Conservation (phyloP, 2,113 vertebrate species). For the Rhizomys pruinosus region DNA sequence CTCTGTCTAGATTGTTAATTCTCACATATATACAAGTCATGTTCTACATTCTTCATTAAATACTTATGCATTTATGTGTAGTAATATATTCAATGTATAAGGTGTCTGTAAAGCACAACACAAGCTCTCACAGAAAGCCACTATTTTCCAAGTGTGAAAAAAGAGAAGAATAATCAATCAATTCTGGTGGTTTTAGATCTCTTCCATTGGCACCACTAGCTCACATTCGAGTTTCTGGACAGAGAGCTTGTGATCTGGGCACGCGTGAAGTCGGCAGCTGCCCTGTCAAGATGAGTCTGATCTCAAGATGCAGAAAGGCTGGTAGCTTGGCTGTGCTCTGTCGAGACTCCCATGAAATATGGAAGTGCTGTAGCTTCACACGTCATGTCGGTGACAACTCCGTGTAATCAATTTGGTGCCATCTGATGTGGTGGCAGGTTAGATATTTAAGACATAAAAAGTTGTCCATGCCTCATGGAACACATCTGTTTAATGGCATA, state of each 20-base stretch:
- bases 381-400: slow-evolving; percentile 11
- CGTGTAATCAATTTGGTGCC: slow-evolving; percentile 73
- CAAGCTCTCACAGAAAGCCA: not conserved
- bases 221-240: fast-evolving
- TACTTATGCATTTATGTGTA: not conserved
- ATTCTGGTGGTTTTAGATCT: not conserved
- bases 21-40: not conserved
- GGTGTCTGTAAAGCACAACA: not conserved
- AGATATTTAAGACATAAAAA: slow-evolving; percentile 67
- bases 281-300: not conserved
- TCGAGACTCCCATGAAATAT: not conserved
- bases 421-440: slow-evolving; percentile 64
- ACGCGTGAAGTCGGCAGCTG: fast-evolving
- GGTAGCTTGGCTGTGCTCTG: fast-evolving
- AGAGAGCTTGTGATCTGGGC: fast-evolving
- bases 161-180: not conserved
- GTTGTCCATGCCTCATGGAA: slow-evolving; percentile 81
- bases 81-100: not conserved
- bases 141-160: not conserved
- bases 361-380: slow-evolving; percentile 74
- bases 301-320: not conserved
- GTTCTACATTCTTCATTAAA: not conserved
- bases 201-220: not conserved
- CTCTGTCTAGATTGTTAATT: not conserved
- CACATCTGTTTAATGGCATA: slow-evolving; percentile 88